Percentiles rank a stretch among this genome's conserved stretches.
Conservation (phyloP, 2,888 invertebrate genomes). For the Coelopa pilipes region DNA sequence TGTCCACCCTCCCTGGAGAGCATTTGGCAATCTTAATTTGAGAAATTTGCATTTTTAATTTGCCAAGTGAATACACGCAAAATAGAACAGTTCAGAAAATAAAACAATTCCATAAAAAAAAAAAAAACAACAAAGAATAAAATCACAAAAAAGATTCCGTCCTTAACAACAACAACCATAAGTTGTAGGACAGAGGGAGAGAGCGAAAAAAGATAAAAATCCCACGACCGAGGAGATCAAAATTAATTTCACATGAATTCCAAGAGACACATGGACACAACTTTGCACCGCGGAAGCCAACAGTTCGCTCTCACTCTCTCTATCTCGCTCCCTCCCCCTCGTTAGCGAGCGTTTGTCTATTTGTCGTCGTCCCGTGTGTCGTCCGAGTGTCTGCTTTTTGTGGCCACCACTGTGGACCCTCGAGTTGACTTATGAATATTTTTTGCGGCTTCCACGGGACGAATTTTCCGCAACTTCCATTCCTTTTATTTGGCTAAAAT, state of each 20-base stretch:
- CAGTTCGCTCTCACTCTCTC: background rate
- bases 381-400: background rate
- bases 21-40: slow-evolving; percentile 24
- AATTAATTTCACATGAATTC: slow-evolving; percentile 25
- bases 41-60: slow-evolving; percentile 36
- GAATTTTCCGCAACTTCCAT: slow-evolving; percentile 4
- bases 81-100: background rate
- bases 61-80: slow-evolving; percentile 10
- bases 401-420: background rate
- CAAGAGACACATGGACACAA: background rate
- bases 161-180: background rate
- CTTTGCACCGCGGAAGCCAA: slow-evolving; percentile 8
- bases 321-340: no score
- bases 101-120: background rate
- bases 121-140: background rate
- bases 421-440: slow-evolving; percentile 31
- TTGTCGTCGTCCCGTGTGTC: background rate
- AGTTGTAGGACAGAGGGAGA: slow-evolving; percentile 5
- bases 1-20: no score
- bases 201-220: background rate
- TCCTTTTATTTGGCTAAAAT: background rate
- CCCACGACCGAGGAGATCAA: background rate
- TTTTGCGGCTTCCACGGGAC: slow-evolving; percentile 10
- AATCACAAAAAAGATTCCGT: background rate
- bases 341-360: no score